Evolutionary conservation across 2,888 invertebrate species (phyloP).

Genomic region (Capitulum mitella): DNA sequence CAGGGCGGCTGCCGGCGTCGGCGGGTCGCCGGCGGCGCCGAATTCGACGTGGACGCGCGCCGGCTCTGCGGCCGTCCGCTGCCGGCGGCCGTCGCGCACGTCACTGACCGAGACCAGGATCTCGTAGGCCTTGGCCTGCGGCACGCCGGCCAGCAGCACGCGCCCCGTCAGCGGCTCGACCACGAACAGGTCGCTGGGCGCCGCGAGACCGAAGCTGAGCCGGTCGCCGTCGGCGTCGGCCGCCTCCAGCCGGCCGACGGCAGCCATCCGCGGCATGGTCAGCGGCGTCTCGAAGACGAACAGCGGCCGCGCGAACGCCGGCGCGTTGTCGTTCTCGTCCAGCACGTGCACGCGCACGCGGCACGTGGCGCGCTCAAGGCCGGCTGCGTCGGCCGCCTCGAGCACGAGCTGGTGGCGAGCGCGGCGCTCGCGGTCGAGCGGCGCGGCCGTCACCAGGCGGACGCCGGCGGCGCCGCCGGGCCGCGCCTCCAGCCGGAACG

Average conservation of each 20-base stretch:
- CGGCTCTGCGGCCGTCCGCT: constrained; percentile 62
- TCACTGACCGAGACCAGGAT: constrained; percentile 76
- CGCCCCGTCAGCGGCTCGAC: constrained; percentile 91
- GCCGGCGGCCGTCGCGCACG: constrained; percentile 60
- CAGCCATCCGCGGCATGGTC: constrained; percentile 45
- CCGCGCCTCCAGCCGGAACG: constrained; percentile 55
- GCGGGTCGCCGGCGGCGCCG: too few species aligned
- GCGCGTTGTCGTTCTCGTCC: constrained; percentile 89
- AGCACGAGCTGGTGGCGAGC: constrained; percentile 64
- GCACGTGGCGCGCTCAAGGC: constrained; percentile 72
- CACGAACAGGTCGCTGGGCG: constrained; percentile 72
- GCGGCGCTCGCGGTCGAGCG: constrained; percentile 70
- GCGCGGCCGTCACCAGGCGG: constrained; percentile 44
- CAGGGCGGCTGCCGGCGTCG: constrained; percentile 28
- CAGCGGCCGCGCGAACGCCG: constrained; percentile 66
- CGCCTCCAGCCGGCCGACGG: constrained; percentile 77
- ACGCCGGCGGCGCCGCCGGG: constrained; percentile 39
- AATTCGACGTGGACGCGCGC: constrained; percentile 56
- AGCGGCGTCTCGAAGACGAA: constrained; percentile 74
- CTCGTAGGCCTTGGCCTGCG: constrained; percentile 55
- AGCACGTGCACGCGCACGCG: constrained; percentile 65
- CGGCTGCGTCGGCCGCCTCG: constrained; percentile 70
- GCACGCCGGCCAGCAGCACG: constrained; percentile 62
- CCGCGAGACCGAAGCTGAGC: constrained; percentile 74
- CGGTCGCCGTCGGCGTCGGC: constrained; percentile 85